phyloP scores from a whole-genome alignment of 2,797 vertebrate species.

The Merluccius polli region DNA sequence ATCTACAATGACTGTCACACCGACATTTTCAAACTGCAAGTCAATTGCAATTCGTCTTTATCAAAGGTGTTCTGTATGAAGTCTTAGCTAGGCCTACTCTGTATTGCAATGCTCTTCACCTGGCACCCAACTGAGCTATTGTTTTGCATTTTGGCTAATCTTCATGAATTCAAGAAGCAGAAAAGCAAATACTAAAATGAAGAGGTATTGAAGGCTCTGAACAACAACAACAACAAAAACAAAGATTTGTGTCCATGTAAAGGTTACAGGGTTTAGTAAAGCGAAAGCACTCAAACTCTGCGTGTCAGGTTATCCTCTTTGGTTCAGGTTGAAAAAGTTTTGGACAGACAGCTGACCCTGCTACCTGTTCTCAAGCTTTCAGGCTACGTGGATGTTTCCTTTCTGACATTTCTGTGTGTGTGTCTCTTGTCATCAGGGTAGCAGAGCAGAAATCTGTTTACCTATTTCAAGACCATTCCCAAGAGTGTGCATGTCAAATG shows the following conservation, averaged over 20 bases:
- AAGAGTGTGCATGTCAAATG: constrained; percentile 1
- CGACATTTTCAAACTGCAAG: neutral
- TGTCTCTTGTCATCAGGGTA: constrained; percentile 17
- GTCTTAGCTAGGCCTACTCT: neutral
- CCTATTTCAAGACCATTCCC: neutral
- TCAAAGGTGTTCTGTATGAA: neutral
- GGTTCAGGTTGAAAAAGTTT: constrained; percentile 3
- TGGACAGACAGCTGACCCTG: neutral
- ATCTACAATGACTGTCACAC: neutral
- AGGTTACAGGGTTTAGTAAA: neutral
- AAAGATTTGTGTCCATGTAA: neutral
- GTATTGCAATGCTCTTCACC: neutral
- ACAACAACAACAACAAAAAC: neutral
- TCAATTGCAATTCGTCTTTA: neutral
- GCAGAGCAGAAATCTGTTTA: constrained; percentile 15
- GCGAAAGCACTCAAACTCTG: neutral
- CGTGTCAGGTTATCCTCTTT: neutral
- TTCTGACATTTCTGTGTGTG: neutral
- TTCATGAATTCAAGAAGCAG: neutral
- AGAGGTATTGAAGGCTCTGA: neutral
- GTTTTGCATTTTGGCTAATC: neutral
- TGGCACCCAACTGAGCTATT: neutral
- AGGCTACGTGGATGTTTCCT: neutral
- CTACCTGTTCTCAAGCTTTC: neutral
- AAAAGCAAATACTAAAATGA: neutral